Evolutionary conservation across 1,140 invertebrate species (phyloP), one percentile per base, ranked within the genome.

Genomic region (Acromyrmex charruanus): DNA sequence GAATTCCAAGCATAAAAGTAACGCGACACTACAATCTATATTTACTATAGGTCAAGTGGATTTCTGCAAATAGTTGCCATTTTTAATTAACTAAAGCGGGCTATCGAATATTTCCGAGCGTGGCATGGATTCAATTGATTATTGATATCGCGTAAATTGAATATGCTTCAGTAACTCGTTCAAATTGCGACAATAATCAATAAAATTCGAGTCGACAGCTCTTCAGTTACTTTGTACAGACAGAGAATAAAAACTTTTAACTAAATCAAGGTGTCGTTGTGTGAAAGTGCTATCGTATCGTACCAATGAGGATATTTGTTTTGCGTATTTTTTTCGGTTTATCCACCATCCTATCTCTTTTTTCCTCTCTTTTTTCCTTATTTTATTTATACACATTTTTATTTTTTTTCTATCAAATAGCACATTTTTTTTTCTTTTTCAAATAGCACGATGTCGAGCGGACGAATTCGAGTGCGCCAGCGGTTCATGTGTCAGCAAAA

Each of bases 401-500:
- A 59, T 81, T 61, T 81, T 49, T 44, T 49, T 49, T 51, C 3
- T 16, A 51, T 51, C 49, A 44, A 44, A 44, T 10, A 44, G 39
- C 39, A 44, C 39, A 39, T 44, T 58, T 69, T 35, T 35, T 39
- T 39, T 14, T 69, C n/a, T 80, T 31, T 79, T 80, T 81, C 49
- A 87, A 75, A 89, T 96, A 97, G 97, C 96, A 92, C 91, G 91
- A 63, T 97, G 97, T 94, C 95, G 94, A 51, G 65, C 90, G 0
- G 95, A 96, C 89, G 96, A 97, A 93, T 97, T 97, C 95, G 94
- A 94, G 86, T 96, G 97, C 92, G 92, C 94, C 82, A 95, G 96
- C 92, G 97, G 97, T 59, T 96, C 94, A 90, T 98, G 98, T 93
- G 96, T 98, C 86, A 96, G 94, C 65, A 90, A 92, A 18, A 95